Percentiles rank a stretch among this genome's conserved stretches.
Evolutionary conservation across 1,140 invertebrate species (phyloP).

Genomic region (Drosophila asahinai): DNA sequence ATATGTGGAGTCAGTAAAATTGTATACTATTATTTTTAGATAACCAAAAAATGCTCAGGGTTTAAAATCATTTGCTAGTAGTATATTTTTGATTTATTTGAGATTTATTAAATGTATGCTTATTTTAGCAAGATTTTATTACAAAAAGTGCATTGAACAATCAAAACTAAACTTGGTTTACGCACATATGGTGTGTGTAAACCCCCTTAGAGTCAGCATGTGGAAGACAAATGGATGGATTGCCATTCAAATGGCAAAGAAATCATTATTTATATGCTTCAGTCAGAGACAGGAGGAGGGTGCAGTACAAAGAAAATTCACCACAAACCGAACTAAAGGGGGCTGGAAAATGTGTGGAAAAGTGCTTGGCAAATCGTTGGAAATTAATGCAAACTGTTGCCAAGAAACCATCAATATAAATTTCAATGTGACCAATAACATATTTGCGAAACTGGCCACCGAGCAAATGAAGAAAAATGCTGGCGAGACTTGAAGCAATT

Average conservation of each 20-base stretch:
- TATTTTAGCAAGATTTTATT: not conserved
- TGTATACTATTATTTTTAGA: not conserved
- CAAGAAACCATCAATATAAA: slow-evolving; percentile 67
- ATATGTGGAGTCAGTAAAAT: not conserved
- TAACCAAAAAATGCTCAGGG: no score
- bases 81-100: not conserved
- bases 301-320: not conserved
- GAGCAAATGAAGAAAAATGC: slow-evolving; percentile 54
- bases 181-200: slow-evolving; percentile 5
- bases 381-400: slow-evolving; percentile 71
- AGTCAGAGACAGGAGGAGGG: not conserved
- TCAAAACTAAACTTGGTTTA: not conserved
- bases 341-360: slow-evolving; percentile 3
- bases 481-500: not conserved
- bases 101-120: not conserved
- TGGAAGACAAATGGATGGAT: slow-evolving; percentile 28
- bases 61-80: not conserved
- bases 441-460: slow-evolving; percentile 28
- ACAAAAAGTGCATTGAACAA: not conserved
- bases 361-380: slow-evolving; percentile 24
- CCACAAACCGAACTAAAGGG: not conserved
- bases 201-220: slow-evolving; percentile 16
- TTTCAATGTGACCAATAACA: slow-evolving; percentile 64
- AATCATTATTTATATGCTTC: slow-evolving; percentile 68
- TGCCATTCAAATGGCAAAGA: slow-evolving; percentile 53